Percentiles rank a stretch among this genome's conserved stretches.
Evolutionary conservation across 2,113 vertebrate species (phyloP).

Genomic region (Lagopus leucura): DNA sequence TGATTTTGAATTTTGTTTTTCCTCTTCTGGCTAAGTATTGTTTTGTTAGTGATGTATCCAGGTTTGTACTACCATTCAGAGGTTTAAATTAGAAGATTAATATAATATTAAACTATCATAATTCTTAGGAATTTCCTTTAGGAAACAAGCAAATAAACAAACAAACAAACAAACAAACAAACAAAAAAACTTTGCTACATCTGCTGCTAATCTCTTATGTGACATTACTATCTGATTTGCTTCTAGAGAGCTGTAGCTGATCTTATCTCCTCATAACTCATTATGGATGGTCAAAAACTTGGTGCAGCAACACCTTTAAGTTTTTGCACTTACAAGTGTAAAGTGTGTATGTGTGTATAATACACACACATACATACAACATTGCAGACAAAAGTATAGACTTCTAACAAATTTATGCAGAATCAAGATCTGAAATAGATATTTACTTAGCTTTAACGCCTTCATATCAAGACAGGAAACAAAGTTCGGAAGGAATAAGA

Average conservation of each 20-base stretch:
- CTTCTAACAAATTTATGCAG: not conserved
- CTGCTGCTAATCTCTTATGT: not conserved
- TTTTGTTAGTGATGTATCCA: not conserved
- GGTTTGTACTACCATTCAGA: not conserved
- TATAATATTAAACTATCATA: not conserved
- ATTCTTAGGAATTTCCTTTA: not conserved
- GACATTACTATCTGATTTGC: not conserved
- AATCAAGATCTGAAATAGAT: not conserved
- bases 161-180: not conserved
- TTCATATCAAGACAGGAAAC: not conserved
- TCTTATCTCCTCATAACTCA: not conserved
- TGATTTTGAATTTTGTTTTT: not conserved
- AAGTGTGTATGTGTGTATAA: too few relatives aligned
- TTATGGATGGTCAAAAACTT: not conserved
- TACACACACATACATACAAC: too few relatives aligned
- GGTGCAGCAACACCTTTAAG: not conserved
- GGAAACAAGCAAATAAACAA: not conserved
- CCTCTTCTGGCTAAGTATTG: not conserved
- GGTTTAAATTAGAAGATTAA: not conserved
- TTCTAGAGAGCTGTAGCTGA: rapidly evolving
- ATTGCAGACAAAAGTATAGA: not conserved
- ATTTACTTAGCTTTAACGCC: not conserved
- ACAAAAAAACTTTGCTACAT: not conserved
- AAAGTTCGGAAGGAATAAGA: not conserved
- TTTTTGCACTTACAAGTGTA: not conserved